Evolutionary conservation across 2,888 invertebrate genomes (phyloP).

Genomic region (Drosophila leonis): DNA sequence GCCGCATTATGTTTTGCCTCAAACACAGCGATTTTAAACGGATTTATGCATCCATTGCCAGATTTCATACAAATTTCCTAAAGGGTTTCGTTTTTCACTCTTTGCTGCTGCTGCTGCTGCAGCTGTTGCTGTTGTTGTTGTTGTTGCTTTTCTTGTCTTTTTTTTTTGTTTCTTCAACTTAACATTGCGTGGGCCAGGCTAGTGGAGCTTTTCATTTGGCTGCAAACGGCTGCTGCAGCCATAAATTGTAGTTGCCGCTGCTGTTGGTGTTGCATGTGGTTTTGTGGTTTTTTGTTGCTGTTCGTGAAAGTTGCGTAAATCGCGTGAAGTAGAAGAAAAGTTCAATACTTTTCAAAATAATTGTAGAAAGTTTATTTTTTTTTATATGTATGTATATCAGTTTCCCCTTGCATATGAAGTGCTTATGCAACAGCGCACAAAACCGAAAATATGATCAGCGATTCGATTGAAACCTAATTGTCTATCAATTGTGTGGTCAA

Average conservation of each 20-base stretch:
- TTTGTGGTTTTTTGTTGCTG: constrained; percentile 57
- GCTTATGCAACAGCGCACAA: constrained; percentile 52
- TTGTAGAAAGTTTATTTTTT: constrained; percentile 73
- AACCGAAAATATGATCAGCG: constrained; percentile 20
- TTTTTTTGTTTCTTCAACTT: constrained; percentile 25
- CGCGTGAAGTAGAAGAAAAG: constrained; percentile 79
- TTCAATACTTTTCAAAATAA: constrained; percentile 78
- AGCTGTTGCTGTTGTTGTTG: constrained; percentile 4
- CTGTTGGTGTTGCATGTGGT: constrained; percentile 28
- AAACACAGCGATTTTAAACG: constrained; percentile 67
- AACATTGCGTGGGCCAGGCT: constrained; percentile 71
- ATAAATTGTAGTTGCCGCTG: constrained; percentile 60
- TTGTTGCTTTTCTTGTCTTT: constrained; percentile 20
- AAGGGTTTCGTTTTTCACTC: constrained; percentile 75
- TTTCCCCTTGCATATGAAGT: constrained; percentile 28
- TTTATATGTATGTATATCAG: constrained; percentile 21
- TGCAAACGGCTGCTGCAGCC: constrained; percentile 63
- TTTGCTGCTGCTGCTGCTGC: constrained; percentile 21
- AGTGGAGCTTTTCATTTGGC: constrained; percentile 59
- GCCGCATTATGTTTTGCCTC: constrained; percentile 55
- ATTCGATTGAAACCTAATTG: constrained; percentile 69
- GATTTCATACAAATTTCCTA: constrained; percentile 75
- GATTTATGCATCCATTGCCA: constrained; percentile 70
- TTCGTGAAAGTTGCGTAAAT: constrained; percentile 82
- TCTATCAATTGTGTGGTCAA: constrained; percentile 55